Evolutionary conservation across 2,113 vertebrate species (phyloP), one percentile per base, ranked within the genome.

Genomic region (mouse (Mus musculus)): DNA sequence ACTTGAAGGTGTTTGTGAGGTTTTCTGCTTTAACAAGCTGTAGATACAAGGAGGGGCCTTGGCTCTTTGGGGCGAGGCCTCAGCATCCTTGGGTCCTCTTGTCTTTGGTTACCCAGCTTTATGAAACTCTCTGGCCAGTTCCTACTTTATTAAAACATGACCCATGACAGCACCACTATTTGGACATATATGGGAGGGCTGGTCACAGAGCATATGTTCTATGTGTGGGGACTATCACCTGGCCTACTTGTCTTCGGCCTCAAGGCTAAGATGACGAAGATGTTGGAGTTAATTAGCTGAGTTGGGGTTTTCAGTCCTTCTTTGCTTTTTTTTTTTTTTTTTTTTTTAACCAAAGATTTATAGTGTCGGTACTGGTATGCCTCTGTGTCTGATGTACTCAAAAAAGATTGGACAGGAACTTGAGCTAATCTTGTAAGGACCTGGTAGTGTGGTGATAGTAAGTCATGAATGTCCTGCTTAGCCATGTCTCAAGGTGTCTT

Each of bases 391-490:
- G 2, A 0, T 1, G 39, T 26, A 28, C 42, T 16, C 19, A 14
- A 1, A 22, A 20, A 9, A 10, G 59, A 4, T 19, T 71, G 71
- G 71, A 63, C 72, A 19, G 76, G 39, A 71, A 33, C 36, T 9
- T 5, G 30, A 36, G 7, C 5, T 89, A 0, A 1, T 36, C 11
- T 28, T 30, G 26, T 2, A 20, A n/a, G n/a, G 33, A 7, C 4
- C 30, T 39, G 59, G 49, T 9, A 22, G 20, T 36, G 24, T 0
- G 0, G 9, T 3, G 6, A 19, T 0, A 4, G 61, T 0, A n/a
- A 85, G 56, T 36, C 30, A 75, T 20, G 0, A 10, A 33, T 12
- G 1, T 30, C 11, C 26, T 11, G 1, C 52, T 61, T 5, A 0
- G 76, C 0, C 9, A 11, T 30, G 1, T 75, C 17, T 78, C 49